These are phyloP conservation scores for Tenthredo scrophulariae DNA, from an alignment of 2,888 invertebrate species.

Conservation along the genomic window DNA sequence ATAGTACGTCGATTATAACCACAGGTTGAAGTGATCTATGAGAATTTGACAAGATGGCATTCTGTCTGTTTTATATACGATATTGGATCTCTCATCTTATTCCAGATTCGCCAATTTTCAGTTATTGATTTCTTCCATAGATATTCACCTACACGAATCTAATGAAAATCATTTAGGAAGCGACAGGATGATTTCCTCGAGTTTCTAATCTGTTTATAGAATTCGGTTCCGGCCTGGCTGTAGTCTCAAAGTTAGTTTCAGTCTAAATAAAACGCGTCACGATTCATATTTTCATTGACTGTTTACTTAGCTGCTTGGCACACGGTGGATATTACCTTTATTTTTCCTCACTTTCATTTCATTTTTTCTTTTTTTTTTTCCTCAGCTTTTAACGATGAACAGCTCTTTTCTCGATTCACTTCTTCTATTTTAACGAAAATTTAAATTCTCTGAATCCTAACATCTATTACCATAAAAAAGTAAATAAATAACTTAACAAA, in stretches of 20 bases:
- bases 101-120: no score
- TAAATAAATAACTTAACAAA: neutral
- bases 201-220: slow-evolving; percentile 30
- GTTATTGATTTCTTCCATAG: no score
- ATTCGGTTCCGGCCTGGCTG: neutral
- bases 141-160: neutral
- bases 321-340: neutral
- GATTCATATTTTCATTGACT: slow-evolving; percentile 48
- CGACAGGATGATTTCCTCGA: neutral
- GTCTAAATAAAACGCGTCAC: slow-evolving; percentile 27
- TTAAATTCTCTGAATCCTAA: no score
- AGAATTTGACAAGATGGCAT: no score
- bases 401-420: neutral
- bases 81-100: no score
- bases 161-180: neutral
- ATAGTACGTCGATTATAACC: neutral
- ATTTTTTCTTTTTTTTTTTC: no score
- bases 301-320: slow-evolving; percentile 40
- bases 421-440: neutral
- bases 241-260: neutral
- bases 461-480: neutral
- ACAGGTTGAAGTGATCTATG: neutral
- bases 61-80: no score
- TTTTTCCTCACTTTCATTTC: neutral
- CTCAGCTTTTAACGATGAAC: neutral